phyloP scores from a whole-genome alignment of 2,797 vertebrate genomes.

The Phrynocephalus guinanensis region DNA sequence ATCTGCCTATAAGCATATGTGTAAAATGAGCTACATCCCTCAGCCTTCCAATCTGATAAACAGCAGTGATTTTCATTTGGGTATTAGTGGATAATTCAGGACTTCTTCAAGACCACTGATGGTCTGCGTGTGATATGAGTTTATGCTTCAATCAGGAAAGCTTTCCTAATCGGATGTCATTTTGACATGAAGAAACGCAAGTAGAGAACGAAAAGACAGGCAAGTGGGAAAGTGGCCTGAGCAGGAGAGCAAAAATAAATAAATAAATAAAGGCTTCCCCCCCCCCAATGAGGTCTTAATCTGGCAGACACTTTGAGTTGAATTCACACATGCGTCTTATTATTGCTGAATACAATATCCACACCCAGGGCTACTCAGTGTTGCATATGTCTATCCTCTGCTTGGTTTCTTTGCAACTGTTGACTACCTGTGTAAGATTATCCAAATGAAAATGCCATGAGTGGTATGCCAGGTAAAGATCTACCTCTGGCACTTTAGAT shows the following conservation, averaged over 20 bases:
- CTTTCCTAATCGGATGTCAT: conserved; percentile 18
- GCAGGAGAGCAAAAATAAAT: not conserved
- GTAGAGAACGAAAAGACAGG: no score
- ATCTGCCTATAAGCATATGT: conserved; percentile 27
- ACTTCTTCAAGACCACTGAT: conserved; percentile 24
- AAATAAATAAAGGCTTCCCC: not conserved
- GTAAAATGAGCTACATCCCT: conserved; percentile 32
- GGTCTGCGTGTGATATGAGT: conserved; percentile 23
- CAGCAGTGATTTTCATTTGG: conserved; percentile 27
- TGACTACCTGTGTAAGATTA: not conserved
- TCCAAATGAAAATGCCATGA: not conserved
- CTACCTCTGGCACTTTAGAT: not conserved
- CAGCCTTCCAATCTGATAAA: conserved; percentile 12
- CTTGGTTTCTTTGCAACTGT: not conserved
- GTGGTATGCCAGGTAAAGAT: not conserved
- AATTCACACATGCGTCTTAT: not conserved
- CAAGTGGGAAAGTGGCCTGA: not conserved
- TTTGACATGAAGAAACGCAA: conserved; percentile 6
- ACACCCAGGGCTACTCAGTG: not conserved
- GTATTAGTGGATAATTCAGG: conserved; percentile 35
- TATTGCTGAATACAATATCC: not conserved
- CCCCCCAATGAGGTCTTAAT: not conserved
- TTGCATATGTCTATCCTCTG: not conserved
- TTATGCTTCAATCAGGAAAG: not conserved
- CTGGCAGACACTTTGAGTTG: no score